A percentile compares a stretch with the other conserved stretches of the same genome.
phyloP scores from a whole-genome alignment of 30 jellyfish, hydroid and myxozoan species.

The Hydra vulgaris region DNA sequence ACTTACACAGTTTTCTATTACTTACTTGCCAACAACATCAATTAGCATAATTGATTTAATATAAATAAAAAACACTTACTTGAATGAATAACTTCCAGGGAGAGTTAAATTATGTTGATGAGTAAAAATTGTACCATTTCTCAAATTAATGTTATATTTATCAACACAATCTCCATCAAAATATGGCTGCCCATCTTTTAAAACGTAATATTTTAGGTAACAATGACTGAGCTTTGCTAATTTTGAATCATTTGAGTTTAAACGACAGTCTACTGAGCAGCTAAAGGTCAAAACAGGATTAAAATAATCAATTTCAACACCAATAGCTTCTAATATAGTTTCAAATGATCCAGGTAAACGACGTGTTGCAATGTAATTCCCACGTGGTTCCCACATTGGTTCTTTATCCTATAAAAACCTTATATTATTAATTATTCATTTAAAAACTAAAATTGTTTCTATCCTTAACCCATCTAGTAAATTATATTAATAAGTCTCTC shows the following conservation, averaged over 20 bases:
- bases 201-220: slow-evolving; percentile 23
- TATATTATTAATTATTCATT: background rate
- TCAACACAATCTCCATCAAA: slow-evolving; percentile 58
- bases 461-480: background rate
- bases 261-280: slow-evolving; percentile 82
- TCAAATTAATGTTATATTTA: slow-evolving; percentile 24
- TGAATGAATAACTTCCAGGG: slow-evolving; percentile 68
- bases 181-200: slow-evolving; percentile 14
- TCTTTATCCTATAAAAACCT: background rate
- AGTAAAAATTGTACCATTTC: slow-evolving; percentile 66
- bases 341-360: slow-evolving; percentile 88
- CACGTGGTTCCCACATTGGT: slow-evolving; percentile 59
- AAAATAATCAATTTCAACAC: slow-evolving; percentile 39
- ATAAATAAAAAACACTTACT: slow-evolving; percentile 23
- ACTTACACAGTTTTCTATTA: no score
- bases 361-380: slow-evolving; percentile 49
- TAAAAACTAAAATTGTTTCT: background rate
- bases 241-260: slow-evolving; percentile 33
- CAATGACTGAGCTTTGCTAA: slow-evolving; percentile 61
- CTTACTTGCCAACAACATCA: no score
- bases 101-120: slow-evolving; percentile 25
- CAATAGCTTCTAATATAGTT: slow-evolving; percentile 34
- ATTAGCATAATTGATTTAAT: no score
- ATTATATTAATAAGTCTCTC: background rate
- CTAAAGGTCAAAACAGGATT: slow-evolving; percentile 34